Base-by-base conservation (phyloP, 2,888 invertebrate species). In the Phaonia tiefii region DNA sequence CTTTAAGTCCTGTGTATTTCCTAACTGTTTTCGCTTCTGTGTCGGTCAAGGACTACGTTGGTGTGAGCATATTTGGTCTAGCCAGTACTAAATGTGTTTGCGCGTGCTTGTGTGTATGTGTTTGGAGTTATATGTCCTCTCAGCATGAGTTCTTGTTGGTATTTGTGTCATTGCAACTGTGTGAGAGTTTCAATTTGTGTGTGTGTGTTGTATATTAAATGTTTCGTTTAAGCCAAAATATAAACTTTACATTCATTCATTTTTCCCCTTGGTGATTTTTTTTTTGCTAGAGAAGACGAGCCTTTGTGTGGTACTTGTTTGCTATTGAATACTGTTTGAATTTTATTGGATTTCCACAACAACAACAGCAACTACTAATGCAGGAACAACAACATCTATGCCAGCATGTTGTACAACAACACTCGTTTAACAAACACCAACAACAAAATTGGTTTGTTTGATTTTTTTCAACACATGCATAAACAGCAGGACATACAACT, bases 251-350 rank as follows among this genome's bases (percentile, higher is more conserved):
- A 39, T 1, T 31, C 15, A n/a, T n/a, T n/a, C 44, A n/a, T n/a
- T n/a, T n/a, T n/a, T n/a, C n/a, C n/a, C n/a, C n/a, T n/a, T n/a
- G n/a, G n/a, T n/a, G n/a, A n/a, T n/a, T n/a, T n/a, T 60, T 17
- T 58, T n/a, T 39, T 31, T 58, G 31, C 22, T 11, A n/a, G 17
- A 3, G 15, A 37, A n/a, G 20, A 22, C 22, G 22, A 51, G 51
- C 22, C 13, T 54, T 22, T 54, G 51, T 20, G 4, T 22, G 51
- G 51, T 37, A 37, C 37, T 58, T 58, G 58, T 37, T 58, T 31
- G 60, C 37, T 39, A 37, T 60, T 60, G 60, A 60, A 37, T 60
- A 20, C 37, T 60, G 60, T 60, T 60, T 20, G 60, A 60, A 60
- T 39, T 60, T 60, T 60, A 60, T 60, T 60, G 60, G 60, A 60